Conservation (phyloP, 2,888 invertebrate species). For the Platycheirus rosarum region DNA sequence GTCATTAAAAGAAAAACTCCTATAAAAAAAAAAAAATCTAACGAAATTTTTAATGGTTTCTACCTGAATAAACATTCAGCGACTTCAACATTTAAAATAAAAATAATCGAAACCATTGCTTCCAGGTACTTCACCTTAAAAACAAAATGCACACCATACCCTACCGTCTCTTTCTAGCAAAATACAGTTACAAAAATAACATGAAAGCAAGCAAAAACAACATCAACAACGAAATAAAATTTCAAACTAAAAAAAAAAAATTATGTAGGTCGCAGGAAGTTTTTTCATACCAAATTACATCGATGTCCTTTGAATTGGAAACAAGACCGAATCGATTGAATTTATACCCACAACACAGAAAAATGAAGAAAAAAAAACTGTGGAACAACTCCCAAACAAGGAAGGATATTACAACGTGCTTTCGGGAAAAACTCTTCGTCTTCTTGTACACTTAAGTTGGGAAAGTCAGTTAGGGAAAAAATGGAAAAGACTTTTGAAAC, state of each 20-base stretch:
- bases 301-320: slow-evolving; percentile 71
- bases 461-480: background rate
- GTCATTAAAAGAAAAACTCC: slow-evolving; percentile 37
- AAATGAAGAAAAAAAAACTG: slow-evolving; percentile 6
- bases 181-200: slow-evolving; percentile 34
- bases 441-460: background rate
- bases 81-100: slow-evolving; percentile 20
- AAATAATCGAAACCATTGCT: slow-evolving; percentile 19
- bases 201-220: slow-evolving; percentile 5
- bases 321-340: slow-evolving; percentile 66
- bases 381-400: slow-evolving; percentile 1
- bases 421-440: background rate
- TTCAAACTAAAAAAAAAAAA: slow-evolving; percentile 1
- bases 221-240: slow-evolving; percentile 10
- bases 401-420: slow-evolving; percentile 48
- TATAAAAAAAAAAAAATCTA: slow-evolving; percentile 7
- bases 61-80: slow-evolving; percentile 49
- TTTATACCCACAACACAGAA: slow-evolving; percentile 50
- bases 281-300: slow-evolving; percentile 59
- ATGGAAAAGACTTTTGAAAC: slow-evolving; percentile 32
- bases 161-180: slow-evolving; percentile 14
- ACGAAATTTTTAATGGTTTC: slow-evolving; percentile 40
- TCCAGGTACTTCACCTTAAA: slow-evolving; percentile 38
- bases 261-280: slow-evolving; percentile 47
- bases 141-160: slow-evolving; percentile 19